Evolutionary conservation across 1,140 invertebrate genomes (phyloP).

Genomic region (Neodiprion pinetum): DNA sequence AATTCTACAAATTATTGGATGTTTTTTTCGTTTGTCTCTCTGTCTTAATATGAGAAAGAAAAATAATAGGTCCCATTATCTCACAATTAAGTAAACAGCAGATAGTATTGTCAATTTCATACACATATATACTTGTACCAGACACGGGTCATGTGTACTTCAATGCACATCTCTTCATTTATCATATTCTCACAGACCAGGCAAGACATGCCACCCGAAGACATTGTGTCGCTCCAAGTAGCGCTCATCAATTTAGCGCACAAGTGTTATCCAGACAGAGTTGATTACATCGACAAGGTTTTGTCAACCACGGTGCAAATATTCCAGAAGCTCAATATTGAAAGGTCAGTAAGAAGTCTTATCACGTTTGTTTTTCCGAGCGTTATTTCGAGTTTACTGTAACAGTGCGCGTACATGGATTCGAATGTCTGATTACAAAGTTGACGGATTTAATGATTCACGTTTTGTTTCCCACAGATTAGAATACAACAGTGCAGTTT

Average conservation of each 20-base stretch:
- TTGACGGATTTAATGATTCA: conserved; percentile 32
- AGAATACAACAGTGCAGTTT: conserved; percentile 83
- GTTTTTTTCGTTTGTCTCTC: neutral
- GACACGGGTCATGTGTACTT: neutral
- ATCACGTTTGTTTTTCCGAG: neutral
- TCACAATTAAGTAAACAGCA: neutral
- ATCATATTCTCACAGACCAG: conserved; percentile 70
- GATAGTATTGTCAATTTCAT: neutral
- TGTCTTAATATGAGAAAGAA: neutral
- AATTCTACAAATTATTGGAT: no score
- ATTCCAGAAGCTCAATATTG: conserved; percentile 79
- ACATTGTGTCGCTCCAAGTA: conserved; percentile 95
- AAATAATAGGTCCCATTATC: neutral
- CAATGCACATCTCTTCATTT: neutral
- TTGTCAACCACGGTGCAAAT: conserved; percentile 89
- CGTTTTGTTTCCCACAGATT: conserved; percentile 57
- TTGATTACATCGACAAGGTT: conserved; percentile 96
- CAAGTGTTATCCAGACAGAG: conserved; percentile 94
- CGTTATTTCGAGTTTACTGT: conserved; percentile 25
- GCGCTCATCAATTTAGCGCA: conserved; percentile 94
- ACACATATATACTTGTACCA: neutral
- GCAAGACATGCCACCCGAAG: conserved; percentile 93
- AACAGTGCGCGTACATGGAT: conserved; percentile 8
- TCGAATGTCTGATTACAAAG: no score
- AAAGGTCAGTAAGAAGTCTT: conserved; percentile 67